Base-by-base conservation (phyloP, 2,888 invertebrate species). In the Pammene aurita region DNA sequence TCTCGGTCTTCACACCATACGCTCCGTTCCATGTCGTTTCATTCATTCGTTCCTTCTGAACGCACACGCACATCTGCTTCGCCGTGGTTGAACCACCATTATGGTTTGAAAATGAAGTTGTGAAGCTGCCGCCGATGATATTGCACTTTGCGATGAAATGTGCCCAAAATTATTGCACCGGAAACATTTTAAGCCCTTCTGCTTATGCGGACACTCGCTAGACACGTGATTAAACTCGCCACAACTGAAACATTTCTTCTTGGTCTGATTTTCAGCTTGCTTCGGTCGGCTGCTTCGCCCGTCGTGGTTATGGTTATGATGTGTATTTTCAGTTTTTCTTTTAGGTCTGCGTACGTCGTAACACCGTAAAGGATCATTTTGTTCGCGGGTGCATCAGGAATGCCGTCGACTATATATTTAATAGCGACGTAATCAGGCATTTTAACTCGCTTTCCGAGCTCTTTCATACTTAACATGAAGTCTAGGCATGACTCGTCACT, bases 81-180 rank as follows among this genome's bases (percentile, higher is more conserved):
- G n/a, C n/a, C n/a, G n/a, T n/a, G n/a, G n/a, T n/a, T n/a, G n/a
- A n/a, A n/a, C n/a, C n/a, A n/a, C n/a, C n/a, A n/a, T n/a, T n/a
- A n/a, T n/a, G n/a, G n/a, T n/a, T n/a, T n/a, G n/a, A n/a, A n/a
- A n/a, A n/a, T n/a, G n/a, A n/a, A n/a, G n/a, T n/a, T n/a, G n/a
- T n/a, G n/a, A n/a, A n/a, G n/a, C n/a, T n/a, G n/a, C n/a, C n/a
- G n/a, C n/a, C 41, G 61, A 50, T 18, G 50, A 50, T 9, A 11
- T 7, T 62, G 18, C 9, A 35, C 61, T 50, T 18, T 62, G 50
- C 38, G 61, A 38, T 18, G 61, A 52, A 13, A 62, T 62, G n/a
- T 62, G 61, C 9, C 61, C 52, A n/a, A 52, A 62, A 38, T 62
- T 38, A 16, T 62, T 62, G 38, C 61, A 62, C 13, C 61, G 50